Evolutionary conservation across 1,140 invertebrate species (phyloP).

Genomic region (Listronotus bonariensis): DNA sequence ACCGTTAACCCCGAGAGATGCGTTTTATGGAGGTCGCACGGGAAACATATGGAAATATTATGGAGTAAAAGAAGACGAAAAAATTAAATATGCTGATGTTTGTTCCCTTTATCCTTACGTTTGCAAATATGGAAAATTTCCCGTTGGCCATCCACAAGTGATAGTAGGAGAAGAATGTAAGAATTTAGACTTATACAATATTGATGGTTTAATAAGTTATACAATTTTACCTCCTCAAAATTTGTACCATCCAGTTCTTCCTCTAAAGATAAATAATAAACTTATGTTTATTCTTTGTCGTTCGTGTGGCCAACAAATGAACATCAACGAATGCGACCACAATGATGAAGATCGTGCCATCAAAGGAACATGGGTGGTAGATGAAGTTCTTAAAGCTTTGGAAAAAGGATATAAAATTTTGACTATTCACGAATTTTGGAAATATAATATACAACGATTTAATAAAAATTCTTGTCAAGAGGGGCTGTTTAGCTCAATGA

Average conservation of each 20-base stretch:
- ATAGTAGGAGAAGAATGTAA: conserved; percentile 24
- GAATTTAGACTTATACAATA: conserved; percentile 11
- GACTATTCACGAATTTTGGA: conserved; percentile 54
- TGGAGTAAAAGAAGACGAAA: too few species aligned
- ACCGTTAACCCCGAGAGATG: too few species aligned
- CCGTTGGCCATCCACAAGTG: conserved; percentile 50
- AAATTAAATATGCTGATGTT: conserved; percentile 42
- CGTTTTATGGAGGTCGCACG: too few species aligned
- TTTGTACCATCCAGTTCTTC: conserved; percentile 51
- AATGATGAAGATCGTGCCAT: conserved; percentile 46
- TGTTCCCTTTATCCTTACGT: conserved; percentile 52
- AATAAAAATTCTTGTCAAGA: not conserved
- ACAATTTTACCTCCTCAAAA: conserved; percentile 48
- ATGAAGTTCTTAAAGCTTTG: conserved; percentile 52
- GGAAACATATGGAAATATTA: too few species aligned
- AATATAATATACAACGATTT: conserved; percentile 11
- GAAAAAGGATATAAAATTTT: conserved; percentile 43
- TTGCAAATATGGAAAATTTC: conserved; percentile 49
- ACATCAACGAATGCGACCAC: conserved; percentile 42
- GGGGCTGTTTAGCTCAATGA: conserved; percentile 48
- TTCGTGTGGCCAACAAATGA: conserved; percentile 37
- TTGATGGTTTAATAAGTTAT: conserved; percentile 47
- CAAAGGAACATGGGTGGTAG: conserved; percentile 52
- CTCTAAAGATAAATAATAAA: conserved; percentile 42
- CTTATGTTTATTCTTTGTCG: conserved; percentile 50